phyloP scores from a whole-genome alignment of 1,140 invertebrate genomes.

The Drosophila ironensis region DNA sequence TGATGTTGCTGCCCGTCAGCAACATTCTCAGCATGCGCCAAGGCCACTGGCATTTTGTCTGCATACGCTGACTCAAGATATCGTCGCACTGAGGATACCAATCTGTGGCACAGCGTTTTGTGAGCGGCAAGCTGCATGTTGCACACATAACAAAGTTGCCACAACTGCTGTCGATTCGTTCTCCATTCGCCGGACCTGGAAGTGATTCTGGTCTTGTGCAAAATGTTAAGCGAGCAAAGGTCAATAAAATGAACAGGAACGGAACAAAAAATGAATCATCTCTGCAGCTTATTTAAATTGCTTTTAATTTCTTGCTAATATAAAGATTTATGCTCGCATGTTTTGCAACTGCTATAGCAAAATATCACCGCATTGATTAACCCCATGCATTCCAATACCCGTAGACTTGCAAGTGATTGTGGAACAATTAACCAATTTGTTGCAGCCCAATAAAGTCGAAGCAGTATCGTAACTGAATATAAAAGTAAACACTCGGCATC shows the following conservation, averaged over 20 bases:
- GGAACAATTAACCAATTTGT: conserved; percentile 64
- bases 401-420: conserved; percentile 29
- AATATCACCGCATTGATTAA: background rate
- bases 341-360: no score
- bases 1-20: conserved; percentile 34
- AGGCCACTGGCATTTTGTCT: conserved; percentile 68
- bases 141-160: conserved; percentile 5
- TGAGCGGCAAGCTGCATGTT: conserved; percentile 17
- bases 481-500: conserved; percentile 11
- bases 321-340: no score
- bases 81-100: conserved; percentile 2
- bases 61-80: conserved; percentile 24
- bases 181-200: conserved; percentile 1
- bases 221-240: conserved; percentile 29
- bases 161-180: conserved; percentile 4
- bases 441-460: conserved; percentile 41
- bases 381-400: background rate
- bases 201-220: conserved; percentile 24
- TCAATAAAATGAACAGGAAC: conserved; percentile 8
- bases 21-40: conserved; percentile 72
- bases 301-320: background rate
- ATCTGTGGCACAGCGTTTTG: conserved; percentile 12
- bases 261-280: background rate
- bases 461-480: conserved; percentile 12
- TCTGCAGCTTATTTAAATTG: no score